Evolutionary conservation across 2,888 invertebrate species (phyloP), one percentile per base, ranked within the genome.

Genomic region (Orgyia antiqua): DNA sequence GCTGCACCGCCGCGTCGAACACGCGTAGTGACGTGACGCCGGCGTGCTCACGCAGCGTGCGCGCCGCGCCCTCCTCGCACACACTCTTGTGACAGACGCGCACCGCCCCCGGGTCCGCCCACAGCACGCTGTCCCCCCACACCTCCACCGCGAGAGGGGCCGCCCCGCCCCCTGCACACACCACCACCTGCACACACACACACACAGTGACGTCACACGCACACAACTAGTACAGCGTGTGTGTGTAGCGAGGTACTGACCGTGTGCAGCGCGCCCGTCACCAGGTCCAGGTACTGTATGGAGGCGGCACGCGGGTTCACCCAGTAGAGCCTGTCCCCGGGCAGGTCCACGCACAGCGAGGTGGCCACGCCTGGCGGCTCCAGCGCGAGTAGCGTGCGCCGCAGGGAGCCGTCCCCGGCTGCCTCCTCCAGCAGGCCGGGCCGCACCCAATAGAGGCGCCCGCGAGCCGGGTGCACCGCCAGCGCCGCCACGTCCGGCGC

Each of bases 101-200:
- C 53, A 93, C 89, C 10, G 89, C 87, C 49, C 80, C 82, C 51
- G 83, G 87, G 69, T 93, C 91, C 8, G 93, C 92, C 72, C 92
- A 94, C 60, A 92, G 89, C 27, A 94, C 61, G 12, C 76, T 74
- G 15, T 88, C 88, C 50, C 88, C 87, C 70, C 91, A 90, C 27
- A 93, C 87, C 4, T 91, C 91, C 20, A 92, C 82, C 18, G 93
- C 91, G n/a, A 84, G 78, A 1, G 92, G 90, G 92, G 90, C 6
- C 83, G 78, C 27, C 78, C 75, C 42, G 78, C 70, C 28, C 8
- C 33, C 8, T 57, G 68, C 33, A n/a, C n/a, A n/a, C n/a, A 87
- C 49, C 26, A 55, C 38, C 44, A 79, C 10, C 78, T 79, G 54
- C 10, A 10, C 19, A 15, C 17, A 8, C 27, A 7, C 9, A 13